These are phyloP conservation scores for Eidolon helvum DNA, from an alignment of 2,113 vertebrate species.

Conservation along the genomic window DNA sequence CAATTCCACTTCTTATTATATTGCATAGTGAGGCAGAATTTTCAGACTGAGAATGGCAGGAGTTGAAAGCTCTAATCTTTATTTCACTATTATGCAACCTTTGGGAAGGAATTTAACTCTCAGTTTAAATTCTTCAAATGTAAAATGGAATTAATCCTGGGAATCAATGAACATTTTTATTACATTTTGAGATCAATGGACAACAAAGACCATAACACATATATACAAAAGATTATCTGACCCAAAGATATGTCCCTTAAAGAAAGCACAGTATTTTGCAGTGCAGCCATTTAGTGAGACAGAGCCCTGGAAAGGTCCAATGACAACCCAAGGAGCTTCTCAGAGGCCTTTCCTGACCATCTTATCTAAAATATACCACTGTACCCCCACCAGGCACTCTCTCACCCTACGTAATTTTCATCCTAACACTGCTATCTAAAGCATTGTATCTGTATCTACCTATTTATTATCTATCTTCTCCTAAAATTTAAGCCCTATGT, in stretches of 20 bases:
- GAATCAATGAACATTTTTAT: conserved; percentile 56
- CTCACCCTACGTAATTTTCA: neutral
- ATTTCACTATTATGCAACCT: conserved; percentile 46
- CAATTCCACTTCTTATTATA: conserved; percentile 44
- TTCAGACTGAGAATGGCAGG: conserved; percentile 20
- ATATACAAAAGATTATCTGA: conserved; percentile 26
- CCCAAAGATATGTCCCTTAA: neutral
- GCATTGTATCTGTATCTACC: neutral
- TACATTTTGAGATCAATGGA: conserved; percentile 52
- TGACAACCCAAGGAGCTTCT: neutral
- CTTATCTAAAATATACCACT: neutral
- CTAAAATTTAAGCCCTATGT: conserved; percentile 8
- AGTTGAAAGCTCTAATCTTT: conserved; percentile 45
- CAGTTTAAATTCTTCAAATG: conserved; percentile 55
- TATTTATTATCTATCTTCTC: neutral
- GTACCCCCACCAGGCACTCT: neutral
- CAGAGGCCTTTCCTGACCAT: neutral
- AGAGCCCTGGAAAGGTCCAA: neutral
- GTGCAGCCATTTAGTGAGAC: neutral
- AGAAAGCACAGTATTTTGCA: neutral
- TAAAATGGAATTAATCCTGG: conserved; percentile 53
- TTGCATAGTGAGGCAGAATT: neutral
- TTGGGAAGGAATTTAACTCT: conserved; percentile 46
- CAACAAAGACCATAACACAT: conserved; percentile 42
- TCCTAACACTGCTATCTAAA: neutral